A percentile compares a stretch with the other conserved stretches of the same genome.
Evolutionary conservation across 2,797 vertebrate species (phyloP).

Genomic region (Neosilurus hyrtlii): DNA sequence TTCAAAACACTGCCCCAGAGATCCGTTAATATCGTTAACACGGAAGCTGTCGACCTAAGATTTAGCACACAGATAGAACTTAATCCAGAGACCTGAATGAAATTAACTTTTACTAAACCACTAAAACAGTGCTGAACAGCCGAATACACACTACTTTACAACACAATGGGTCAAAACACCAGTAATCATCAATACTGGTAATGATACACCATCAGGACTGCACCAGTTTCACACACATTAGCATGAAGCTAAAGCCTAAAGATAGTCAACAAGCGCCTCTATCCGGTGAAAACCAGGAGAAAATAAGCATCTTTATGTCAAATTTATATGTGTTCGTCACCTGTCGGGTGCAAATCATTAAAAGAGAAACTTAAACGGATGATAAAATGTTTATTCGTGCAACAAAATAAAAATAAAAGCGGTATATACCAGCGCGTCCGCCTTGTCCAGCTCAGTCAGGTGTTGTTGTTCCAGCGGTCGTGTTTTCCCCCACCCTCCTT

Average conservation of each 20-base stretch:
- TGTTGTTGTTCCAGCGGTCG: slow-evolving; percentile 66
- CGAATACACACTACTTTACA: not conserved
- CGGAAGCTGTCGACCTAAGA: too few species aligned
- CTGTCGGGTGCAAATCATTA: not conserved
- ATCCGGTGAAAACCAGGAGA: not conserved
- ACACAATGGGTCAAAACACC: not conserved
- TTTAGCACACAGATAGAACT: too few species aligned
- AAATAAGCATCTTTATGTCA: not conserved
- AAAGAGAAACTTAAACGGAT: not conserved
- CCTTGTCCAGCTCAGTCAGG: slow-evolving; percentile 81
- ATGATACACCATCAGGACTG: too few species aligned
- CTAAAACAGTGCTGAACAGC: not conserved
- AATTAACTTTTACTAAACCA: not conserved
- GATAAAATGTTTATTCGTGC: not conserved
- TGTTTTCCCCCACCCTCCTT: slow-evolving; percentile 65
- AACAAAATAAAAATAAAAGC: not conserved
- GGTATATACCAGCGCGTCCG: slow-evolving; percentile 78
- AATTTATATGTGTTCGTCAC: too few species aligned
- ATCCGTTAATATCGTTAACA: too few species aligned
- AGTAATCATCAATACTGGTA: not conserved
- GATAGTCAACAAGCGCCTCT: not conserved
- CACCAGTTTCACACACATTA: not conserved
- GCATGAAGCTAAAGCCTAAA: not conserved
- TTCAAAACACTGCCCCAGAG: too few species aligned
- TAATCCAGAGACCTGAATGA: too few species aligned